Percentiles rank a stretch among this genome's conserved stretches.
These are phyloP conservation scores for Eupithecia inturbata DNA, from an alignment of 2,888 invertebrate genomes.

Conservation along the genomic window DNA sequence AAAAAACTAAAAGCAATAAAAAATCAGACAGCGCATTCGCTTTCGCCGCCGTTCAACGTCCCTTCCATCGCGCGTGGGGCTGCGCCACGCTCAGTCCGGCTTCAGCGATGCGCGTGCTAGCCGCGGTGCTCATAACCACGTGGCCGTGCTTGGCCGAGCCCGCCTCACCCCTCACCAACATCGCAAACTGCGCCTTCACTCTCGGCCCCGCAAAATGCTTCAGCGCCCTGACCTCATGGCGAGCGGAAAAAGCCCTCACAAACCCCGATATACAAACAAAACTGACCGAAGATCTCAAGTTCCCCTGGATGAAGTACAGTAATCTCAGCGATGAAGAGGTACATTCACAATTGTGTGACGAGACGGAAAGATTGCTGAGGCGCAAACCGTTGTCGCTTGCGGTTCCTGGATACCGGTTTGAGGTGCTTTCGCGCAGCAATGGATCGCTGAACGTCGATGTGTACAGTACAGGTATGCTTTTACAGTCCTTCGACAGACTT, in stretches of 20 bases:
- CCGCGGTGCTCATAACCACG: slow-evolving; percentile 66
- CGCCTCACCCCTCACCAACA: slow-evolving; percentile 50
- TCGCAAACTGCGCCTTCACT: slow-evolving; percentile 60
- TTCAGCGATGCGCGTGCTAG: slow-evolving; percentile 77
- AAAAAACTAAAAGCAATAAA: slow-evolving; percentile 18
- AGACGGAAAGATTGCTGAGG: slow-evolving; percentile 79
- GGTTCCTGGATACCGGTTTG: slow-evolving; percentile 79
- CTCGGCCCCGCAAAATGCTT: slow-evolving; percentile 81
- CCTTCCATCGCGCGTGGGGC: slow-evolving; percentile 56
- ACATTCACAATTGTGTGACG: slow-evolving; percentile 76
- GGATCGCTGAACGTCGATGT: slow-evolving; percentile 79
- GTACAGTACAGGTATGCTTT: slow-evolving; percentile 73
- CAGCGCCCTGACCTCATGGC: slow-evolving; percentile 82
- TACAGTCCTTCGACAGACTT: slow-evolving; percentile 28
- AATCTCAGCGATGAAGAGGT: slow-evolving; percentile 77
- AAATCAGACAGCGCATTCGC: slow-evolving; percentile 45
- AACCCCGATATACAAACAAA: slow-evolving; percentile 47
- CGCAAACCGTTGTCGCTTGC: slow-evolving; percentile 78
- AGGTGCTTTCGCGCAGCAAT: slow-evolving; percentile 79
- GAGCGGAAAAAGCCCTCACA: slow-evolving; percentile 69
- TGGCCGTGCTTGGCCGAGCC: slow-evolving; percentile 57
- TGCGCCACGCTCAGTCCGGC: slow-evolving; percentile 64
- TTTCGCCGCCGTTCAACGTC: slow-evolving; percentile 56
- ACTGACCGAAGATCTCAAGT: slow-evolving; percentile 63
- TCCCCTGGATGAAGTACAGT: slow-evolving; percentile 73